A percentile compares a stretch with the other conserved stretches of the same genome.
These are phyloP conservation scores for Meghimatium bilineatum DNA, from an alignment of 2,888 invertebrate genomes.

Conservation along the genomic window DNA sequence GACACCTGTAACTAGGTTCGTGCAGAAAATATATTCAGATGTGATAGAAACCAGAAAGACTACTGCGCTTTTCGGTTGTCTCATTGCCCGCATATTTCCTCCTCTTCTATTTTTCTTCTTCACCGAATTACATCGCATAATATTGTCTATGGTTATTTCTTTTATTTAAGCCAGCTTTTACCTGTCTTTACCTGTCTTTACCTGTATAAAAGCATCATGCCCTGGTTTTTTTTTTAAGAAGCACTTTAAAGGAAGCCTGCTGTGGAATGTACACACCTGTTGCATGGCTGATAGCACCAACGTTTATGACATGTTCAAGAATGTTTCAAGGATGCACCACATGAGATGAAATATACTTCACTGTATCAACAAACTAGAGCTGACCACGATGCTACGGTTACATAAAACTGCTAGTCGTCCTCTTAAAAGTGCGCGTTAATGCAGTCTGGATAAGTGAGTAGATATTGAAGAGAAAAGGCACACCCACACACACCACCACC, in stretches of 20 bases:
- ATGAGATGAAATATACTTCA: too few relatives aligned
- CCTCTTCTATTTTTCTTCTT: not conserved
- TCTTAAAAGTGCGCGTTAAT: too few relatives aligned
- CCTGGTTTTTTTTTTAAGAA: not conserved
- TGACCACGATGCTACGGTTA: too few relatives aligned
- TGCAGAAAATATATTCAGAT: not conserved
- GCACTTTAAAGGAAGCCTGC: not conserved
- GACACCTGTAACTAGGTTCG: not conserved
- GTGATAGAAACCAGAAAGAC: not conserved
- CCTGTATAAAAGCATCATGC: not conserved
- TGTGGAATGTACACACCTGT: constrained; percentile 1
- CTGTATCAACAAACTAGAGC: too few relatives aligned
- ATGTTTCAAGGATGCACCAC: not conserved
- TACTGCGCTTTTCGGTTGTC: not conserved
- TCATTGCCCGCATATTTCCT: not conserved
- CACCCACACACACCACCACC: too few relatives aligned
- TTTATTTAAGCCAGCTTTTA: too few relatives aligned
- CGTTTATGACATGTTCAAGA: not conserved
- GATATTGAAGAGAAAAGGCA: too few relatives aligned
- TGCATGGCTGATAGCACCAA: not conserved
- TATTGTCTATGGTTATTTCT: not conserved
- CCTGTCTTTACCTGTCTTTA: not conserved
- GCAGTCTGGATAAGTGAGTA: too few relatives aligned
- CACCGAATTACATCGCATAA: not conserved
- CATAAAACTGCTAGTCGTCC: too few relatives aligned